These are phyloP conservation scores for Rhingia rostrata DNA, from an alignment of 2,888 invertebrate species.

Conservation along the genomic window DNA sequence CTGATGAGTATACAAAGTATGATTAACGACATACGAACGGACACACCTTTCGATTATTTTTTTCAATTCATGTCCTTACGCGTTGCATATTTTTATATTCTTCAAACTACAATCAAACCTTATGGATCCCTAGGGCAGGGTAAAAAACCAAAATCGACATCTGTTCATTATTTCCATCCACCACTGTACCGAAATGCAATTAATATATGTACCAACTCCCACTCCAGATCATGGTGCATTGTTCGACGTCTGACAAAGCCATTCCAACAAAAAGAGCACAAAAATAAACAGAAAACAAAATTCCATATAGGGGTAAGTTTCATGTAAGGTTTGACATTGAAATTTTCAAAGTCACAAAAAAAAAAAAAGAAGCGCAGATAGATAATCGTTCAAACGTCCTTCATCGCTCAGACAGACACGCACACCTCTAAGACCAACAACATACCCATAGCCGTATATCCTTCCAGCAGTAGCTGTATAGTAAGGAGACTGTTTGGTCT, in stretches of 20 bases:
- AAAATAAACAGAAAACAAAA: neutral
- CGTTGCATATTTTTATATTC: too few species aligned
- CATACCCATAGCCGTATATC: neutral
- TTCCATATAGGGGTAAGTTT: constrained; percentile 47
- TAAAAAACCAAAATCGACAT: neutral
- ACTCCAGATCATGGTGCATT: constrained; percentile 49
- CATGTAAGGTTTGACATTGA: constrained; percentile 69
- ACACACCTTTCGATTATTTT: too few species aligned
- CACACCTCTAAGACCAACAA: constrained; percentile 25
- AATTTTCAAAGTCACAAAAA: constrained; percentile 45
- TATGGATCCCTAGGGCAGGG: too few species aligned
- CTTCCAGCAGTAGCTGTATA: constrained; percentile 7
- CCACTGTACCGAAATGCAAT: constrained; percentile 49
- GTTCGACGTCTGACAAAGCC: constrained; percentile 26
- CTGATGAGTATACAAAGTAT: too few species aligned
- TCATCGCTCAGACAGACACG: constrained; percentile 62
- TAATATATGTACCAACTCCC: constrained; percentile 38
- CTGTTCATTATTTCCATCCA: neutral
- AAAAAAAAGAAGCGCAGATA: constrained; percentile 49
- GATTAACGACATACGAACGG: too few species aligned
- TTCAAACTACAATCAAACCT: too few species aligned
- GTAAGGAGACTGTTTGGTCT: neutral
- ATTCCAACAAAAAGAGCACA: neutral
- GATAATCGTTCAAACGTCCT: constrained; percentile 68
- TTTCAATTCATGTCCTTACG: too few species aligned